Evolutionary conservation across 1,140 invertebrate species (phyloP).

Genomic region (Monochamus saltuarius): DNA sequence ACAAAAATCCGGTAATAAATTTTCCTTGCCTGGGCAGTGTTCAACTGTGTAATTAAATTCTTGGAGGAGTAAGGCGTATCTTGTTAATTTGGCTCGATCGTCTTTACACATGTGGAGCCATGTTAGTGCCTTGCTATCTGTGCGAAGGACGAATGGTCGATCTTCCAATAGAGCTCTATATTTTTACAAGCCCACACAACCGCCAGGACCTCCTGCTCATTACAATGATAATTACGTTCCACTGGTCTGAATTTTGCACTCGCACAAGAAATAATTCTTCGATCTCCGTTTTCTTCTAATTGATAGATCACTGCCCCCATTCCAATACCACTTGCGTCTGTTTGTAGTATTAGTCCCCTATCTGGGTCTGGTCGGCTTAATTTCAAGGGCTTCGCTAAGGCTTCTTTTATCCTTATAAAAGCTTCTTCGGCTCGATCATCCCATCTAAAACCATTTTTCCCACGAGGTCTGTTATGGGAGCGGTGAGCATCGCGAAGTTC

Average conservation of each 20-base stretch:
- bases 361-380: slow-evolving; percentile 12
- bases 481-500: slow-evolving; percentile 23
- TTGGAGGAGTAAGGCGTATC: slow-evolving; percentile 37
- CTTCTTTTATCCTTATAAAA: slow-evolving; percentile 29
- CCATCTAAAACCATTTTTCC: slow-evolving; percentile 23
- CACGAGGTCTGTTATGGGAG: slow-evolving; percentile 28
- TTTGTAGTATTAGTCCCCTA: slow-evolving; percentile 15
- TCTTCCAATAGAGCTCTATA: slow-evolving; percentile 43
- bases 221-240: slow-evolving; percentile 23
- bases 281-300: background rate
- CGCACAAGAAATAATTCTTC: slow-evolving; percentile 15
- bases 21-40: too few relatives aligned
- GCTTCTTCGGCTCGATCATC: too few relatives aligned
- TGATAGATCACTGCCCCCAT: slow-evolving; percentile 26
- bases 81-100: slow-evolving; percentile 35
- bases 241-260: slow-evolving; percentile 16
- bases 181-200: slow-evolving; percentile 42
- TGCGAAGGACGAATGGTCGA: slow-evolving; percentile 32
- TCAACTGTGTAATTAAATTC: too few relatives aligned
- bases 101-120: slow-evolving; percentile 39
- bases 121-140: slow-evolving; percentile 20
- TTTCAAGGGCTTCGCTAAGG: slow-evolving; percentile 1
- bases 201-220: slow-evolving; percentile 26
- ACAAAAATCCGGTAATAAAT: too few relatives aligned
- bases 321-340: slow-evolving; percentile 14